phyloP scores from a whole-genome alignment of 2,113 vertebrate species.

The Actenoides lindsayi region DNA sequence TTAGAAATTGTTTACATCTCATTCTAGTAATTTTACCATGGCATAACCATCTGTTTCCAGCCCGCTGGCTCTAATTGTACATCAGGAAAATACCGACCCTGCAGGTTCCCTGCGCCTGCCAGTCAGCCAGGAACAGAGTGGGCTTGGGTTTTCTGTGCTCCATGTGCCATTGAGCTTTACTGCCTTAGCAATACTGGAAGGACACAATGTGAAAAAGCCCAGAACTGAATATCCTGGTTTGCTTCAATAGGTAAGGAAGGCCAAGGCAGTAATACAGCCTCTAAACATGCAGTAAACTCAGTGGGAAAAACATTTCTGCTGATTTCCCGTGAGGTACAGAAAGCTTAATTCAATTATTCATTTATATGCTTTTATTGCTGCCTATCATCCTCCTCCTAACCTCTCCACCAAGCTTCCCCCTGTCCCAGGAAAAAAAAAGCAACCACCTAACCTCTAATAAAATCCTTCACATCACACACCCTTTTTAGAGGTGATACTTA shows the following conservation, averaged over 20 bases:
- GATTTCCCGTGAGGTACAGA: background rate
- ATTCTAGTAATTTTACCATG: background rate
- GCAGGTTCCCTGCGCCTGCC: background rate
- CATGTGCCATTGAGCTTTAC: background rate
- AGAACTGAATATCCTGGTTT: background rate
- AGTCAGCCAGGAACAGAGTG: background rate
- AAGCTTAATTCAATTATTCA: slow-evolving; percentile 40
- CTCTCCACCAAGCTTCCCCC: background rate
- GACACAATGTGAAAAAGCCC: background rate
- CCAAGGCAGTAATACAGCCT: background rate
- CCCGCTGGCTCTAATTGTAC: background rate
- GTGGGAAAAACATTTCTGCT: background rate
- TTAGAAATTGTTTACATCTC: background rate
- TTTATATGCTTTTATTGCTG: background rate
- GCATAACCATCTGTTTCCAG: slow-evolving; percentile 1
- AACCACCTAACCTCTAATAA: background rate
- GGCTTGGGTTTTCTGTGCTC: background rate
- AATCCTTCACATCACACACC: background rate
- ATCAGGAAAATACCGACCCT: background rate
- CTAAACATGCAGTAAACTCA: background rate
- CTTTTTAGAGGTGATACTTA: background rate
- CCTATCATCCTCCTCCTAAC: background rate
- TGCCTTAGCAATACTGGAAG: fast-evolving
- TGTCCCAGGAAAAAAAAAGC: background rate
- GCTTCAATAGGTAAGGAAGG: background rate